Base-by-base conservation (phyloP, 64 coral and sea anemone genomes). In the Porites lutea region DNA sequence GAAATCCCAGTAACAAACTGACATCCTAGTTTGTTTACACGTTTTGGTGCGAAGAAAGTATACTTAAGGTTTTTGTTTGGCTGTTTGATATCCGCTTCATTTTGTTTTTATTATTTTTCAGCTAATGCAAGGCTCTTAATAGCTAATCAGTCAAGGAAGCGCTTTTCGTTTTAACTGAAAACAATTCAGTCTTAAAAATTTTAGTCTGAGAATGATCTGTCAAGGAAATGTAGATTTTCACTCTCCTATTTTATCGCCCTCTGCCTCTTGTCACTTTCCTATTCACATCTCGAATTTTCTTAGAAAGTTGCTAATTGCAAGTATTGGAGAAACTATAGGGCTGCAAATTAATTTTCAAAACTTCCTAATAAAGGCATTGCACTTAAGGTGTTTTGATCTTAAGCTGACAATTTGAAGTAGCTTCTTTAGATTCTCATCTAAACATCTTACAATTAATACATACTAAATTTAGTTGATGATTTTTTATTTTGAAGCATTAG, bases 261-360 rank as follows among this genome's bases (percentile, higher is more conserved):
- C 7, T 50, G 13, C 9, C 9, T 2, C 15, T 8, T 58, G 4
- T 37, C 22, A 5, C 1, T 61, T 45, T 61, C 13, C 4, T 55
- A 51, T 48, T 45, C 13, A 61, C 78, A 19, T 68, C 49, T 6
- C 13, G 66, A 9, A 15, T 45, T 83, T 65, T 68, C 63, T 22
- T 68, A 48, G 4, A 9, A 18, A 21, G 18, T 52, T 84, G 10
- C 44, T 84, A 68, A 84, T 67, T 21, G 13, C 6, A 66, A 19
- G 64, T 83, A 66, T 37, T 65, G 15, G 3, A 9, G 43, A 49
- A 83, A 47, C 59, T 65, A 82, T 18, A 57, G 12, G 46, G 47
- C 4, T 18, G 46, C 16, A 69, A 22, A 84, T 69, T 69, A 84
- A 65, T 22, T 84, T 84, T 69, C 20, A 19, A 52, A 68, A 61